These are phyloP conservation scores for Macrosoma leucophasiata DNA, from an alignment of 2,888 invertebrate genomes.

Conservation along the genomic window DNA sequence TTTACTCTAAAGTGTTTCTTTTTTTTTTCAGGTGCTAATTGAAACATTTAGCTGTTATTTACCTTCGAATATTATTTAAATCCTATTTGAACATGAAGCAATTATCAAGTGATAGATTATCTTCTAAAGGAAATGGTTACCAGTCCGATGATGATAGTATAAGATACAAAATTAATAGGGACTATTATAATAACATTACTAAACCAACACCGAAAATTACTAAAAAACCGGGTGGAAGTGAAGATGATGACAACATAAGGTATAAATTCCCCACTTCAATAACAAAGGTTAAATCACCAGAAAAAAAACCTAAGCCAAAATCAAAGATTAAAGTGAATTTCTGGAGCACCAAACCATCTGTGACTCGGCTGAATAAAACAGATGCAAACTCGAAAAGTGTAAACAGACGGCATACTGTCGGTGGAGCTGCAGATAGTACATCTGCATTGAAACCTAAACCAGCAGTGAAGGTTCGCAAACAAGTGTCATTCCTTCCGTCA, in stretches of 20 bases:
- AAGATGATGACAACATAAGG: conserved; percentile 50
- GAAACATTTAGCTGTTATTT: no score
- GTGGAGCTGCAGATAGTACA: conserved; percentile 30
- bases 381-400: conserved; percentile 35
- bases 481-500: conserved; percentile 62
- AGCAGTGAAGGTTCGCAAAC: conserved; percentile 54
- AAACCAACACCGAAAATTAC: conserved; percentile 34
- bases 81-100: conserved; percentile 40
- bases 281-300: conserved; percentile 37
- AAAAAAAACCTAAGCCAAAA: conserved; percentile 51
- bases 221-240: conserved; percentile 30
- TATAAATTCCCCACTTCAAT: conserved; percentile 55
- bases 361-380: conserved; percentile 39
- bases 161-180: conserved; percentile 55
- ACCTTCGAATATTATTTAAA: no score
- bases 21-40: conserved; percentile 29
- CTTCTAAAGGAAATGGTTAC: conserved; percentile 45
- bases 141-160: conserved; percentile 64
- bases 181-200: conserved; percentile 39
- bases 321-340: conserved; percentile 67
- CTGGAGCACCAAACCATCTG: conserved; percentile 57
- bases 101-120: conserved; percentile 30
- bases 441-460: conserved; percentile 38
- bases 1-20: neutral
- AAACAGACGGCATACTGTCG: conserved; percentile 51